Conservation (phyloP, 2,888 invertebrate species). For the Lagria hirta region DNA sequence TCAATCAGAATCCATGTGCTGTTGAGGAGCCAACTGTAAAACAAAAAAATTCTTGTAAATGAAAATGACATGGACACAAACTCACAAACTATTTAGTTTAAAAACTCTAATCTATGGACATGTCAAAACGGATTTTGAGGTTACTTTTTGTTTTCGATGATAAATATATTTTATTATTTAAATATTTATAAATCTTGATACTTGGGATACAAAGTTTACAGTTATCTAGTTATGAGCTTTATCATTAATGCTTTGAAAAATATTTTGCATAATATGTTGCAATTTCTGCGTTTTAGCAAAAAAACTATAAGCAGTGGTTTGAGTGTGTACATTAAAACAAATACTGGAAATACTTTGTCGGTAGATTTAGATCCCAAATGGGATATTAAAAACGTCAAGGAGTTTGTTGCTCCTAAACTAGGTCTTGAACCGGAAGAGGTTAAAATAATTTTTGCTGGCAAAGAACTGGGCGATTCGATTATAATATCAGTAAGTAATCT, state of each 20-base stretch:
- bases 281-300: slow-evolving; percentile 63
- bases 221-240: slow-evolving; percentile 58
- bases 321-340: slow-evolving; percentile 70
- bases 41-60: too few species aligned
- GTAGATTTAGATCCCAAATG: slow-evolving; percentile 72
- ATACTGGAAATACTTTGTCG: slow-evolving; percentile 64
- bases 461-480: slow-evolving; percentile 71
- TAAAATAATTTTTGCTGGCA: slow-evolving; percentile 78
- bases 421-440: slow-evolving; percentile 69
- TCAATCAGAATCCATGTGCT: too few species aligned
- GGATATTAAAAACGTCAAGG: slow-evolving; percentile 73
- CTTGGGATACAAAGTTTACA: slow-evolving; percentile 10
- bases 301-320: slow-evolving; percentile 62
- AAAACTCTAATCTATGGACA: too few species aligned
- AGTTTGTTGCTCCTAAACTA: slow-evolving; percentile 68
- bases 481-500: slow-evolving; percentile 66
- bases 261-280: slow-evolving; percentile 63
- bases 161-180: not conserved
- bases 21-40: too few species aligned
- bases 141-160: not conserved
- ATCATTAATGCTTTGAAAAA: slow-evolving; percentile 59
- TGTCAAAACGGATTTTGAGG: too few species aligned
- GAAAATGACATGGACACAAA: too few species aligned
- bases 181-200: too few species aligned
- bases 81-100: too few species aligned